Base-by-base conservation (phyloP, 30 jellyfish, hydroid and myxozoan species). In the Aurelia sp. region DNA sequence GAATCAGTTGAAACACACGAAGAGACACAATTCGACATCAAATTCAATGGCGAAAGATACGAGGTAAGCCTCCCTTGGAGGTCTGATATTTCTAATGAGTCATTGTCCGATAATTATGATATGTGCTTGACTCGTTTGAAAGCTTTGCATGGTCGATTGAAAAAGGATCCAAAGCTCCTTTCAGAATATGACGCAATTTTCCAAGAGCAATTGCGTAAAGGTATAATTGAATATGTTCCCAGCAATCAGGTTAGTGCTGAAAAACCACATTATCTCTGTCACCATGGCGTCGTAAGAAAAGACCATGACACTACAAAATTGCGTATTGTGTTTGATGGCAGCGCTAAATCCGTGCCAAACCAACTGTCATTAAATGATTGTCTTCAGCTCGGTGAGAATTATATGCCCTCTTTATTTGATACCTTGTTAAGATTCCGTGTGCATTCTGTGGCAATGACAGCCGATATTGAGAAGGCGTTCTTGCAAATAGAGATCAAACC, bases 51-150 rank as follows among this genome's bases (percentile, higher is more conserved):
- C 33, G 76, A 65, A 11, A 63, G 51, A 50, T 52, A 73, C 47
- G 88, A 64, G 77, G 94, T 65, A 44, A 85, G 94, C 81, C 83
- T 78, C 47, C 89, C 89, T 61, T 78, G 89, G 81, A 62, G 70
- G 70, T 17, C 48, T 20, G 89, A 78, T 40, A 62, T 61, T 60
- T 16, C 86, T 31, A 4, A 78, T 61, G 13, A 27, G 22, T 31
- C 82, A 11, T 33, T 61, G 4, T 61, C 81, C 6, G 40, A 62
- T 33, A 31, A 78, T 78, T 78, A 78, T 62, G 89, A 60, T 61
- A 27, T 55, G 79, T 78, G 81, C 62, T 10, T 17, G 40, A 33
- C 19, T 6, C 20, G 89, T 17, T 78, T 64, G 59, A 58, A 23
- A 16, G 17, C 89, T 22, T 78, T 78, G 48, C 69, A 61, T 37